Percentiles rank a stretch among this genome's conserved stretches.
phyloP scores from a whole-genome alignment of 2,113 vertebrate species.

The Sialia sialis region DNA sequence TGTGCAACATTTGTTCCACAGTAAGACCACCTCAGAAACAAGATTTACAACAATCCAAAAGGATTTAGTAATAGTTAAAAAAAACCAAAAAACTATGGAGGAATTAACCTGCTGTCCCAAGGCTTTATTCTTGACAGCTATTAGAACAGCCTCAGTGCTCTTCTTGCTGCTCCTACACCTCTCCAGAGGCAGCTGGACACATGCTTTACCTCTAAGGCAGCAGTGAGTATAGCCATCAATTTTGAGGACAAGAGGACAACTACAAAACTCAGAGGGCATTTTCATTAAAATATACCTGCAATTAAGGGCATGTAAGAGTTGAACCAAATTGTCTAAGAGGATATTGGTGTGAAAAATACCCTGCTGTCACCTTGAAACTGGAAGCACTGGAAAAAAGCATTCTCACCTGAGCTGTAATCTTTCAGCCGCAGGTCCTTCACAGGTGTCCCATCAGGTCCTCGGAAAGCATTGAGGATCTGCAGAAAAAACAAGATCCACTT shows the following conservation, averaged over 20 bases:
- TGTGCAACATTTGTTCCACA: not conserved
- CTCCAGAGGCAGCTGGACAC: not conserved
- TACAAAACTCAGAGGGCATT: not conserved
- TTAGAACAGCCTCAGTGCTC: not conserved
- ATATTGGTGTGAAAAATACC: not conserved
- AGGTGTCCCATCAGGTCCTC: constrained; percentile 66
- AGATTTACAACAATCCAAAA: not conserved
- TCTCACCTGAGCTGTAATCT: constrained; percentile 78
- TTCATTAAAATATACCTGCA: constrained; percentile 7
- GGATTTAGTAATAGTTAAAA: not conserved
- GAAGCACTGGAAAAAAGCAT: constrained; percentile 1
- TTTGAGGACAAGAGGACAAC: not conserved
- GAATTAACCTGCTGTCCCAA: not conserved
- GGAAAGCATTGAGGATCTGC: constrained; percentile 76
- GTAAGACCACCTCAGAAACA: not conserved
- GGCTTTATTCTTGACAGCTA: not conserved
- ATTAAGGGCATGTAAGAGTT: not conserved
- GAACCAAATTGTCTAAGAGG: not conserved
- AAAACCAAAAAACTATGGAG: not conserved
- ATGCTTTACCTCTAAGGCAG: not conserved
- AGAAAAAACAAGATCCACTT: constrained; percentile 13
- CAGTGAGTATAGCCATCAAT: not conserved
- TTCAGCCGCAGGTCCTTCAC: constrained; percentile 75
- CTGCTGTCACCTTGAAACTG: not conserved
- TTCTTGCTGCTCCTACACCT: not conserved